A percentile compares a stretch with the other conserved stretches of the same genome.
phyloP scores from a whole-genome alignment of 1,140 invertebrate genomes.

The Wasmannia auropunctata region DNA sequence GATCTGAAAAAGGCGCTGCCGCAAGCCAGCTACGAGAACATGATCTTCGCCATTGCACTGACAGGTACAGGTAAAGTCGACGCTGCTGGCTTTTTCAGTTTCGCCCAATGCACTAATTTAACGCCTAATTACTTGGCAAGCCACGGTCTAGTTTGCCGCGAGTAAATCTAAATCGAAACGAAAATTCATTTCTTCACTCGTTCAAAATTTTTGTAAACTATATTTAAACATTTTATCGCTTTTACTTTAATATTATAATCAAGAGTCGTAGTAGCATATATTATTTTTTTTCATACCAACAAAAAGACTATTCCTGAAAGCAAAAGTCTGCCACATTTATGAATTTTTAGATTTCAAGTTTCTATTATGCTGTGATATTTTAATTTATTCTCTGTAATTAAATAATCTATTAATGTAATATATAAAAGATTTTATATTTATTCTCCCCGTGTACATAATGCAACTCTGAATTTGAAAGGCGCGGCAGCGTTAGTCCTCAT shows the following conservation, averaged over 20 bases:
- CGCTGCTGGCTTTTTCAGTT: background rate
- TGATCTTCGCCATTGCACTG: slow-evolving; percentile 77
- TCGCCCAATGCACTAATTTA: background rate
- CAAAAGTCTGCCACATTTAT: background rate
- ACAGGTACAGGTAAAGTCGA: slow-evolving; percentile 76
- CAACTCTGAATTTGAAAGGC: slow-evolving; percentile 63
- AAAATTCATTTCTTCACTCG: background rate
- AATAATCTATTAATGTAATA: background rate
- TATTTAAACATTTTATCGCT: background rate
- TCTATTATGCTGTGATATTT: background rate
- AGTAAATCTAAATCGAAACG: background rate
- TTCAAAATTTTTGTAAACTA: background rate
- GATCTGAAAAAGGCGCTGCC: slow-evolving; percentile 79
- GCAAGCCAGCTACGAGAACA: slow-evolving; percentile 71
- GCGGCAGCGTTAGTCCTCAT: slow-evolving; percentile 77
- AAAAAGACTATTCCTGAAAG: background rate
- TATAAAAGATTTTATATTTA: background rate
- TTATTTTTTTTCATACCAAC: background rate
- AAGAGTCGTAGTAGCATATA: background rate
- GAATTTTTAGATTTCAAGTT: background rate
- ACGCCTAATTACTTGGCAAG: background rate
- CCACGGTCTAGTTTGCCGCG: background rate
- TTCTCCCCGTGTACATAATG: background rate
- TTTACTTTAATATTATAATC: background rate
- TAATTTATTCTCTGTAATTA: background rate